These are phyloP conservation scores for Aphidius colemani DNA, from an alignment of 2,888 invertebrate species.

Conservation along the genomic window DNA sequence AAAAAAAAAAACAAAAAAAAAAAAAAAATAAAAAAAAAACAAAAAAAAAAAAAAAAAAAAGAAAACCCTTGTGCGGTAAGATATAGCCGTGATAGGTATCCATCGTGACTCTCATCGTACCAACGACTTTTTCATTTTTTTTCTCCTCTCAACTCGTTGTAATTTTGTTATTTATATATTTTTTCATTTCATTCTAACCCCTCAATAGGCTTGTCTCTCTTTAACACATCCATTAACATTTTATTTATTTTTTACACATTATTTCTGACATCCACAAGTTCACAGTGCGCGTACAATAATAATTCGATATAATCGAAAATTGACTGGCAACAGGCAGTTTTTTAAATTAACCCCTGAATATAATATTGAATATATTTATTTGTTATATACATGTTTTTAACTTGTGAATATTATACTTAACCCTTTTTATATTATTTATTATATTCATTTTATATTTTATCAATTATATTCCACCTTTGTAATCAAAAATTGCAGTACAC, in stretches of 20 bases:
- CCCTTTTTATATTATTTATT: conserved; percentile 1
- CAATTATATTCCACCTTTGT: neutral
- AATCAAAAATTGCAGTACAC: neutral
- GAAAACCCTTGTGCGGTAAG: conserved; percentile 40
- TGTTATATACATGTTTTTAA: too few species aligned
- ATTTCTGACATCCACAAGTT: too few species aligned
- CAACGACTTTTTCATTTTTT: conserved; percentile 37
- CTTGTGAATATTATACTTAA: neutral
- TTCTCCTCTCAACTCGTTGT: neutral
- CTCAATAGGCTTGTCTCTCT: too few species aligned
- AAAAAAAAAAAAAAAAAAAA: conserved; percentile 26
- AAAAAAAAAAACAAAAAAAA: too few species aligned
- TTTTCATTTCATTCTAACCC: too few species aligned
- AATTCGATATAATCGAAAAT: conserved; percentile 5
- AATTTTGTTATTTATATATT: neutral
- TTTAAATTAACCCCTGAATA: too few species aligned
- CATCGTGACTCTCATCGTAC: conserved; percentile 31
- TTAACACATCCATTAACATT: too few species aligned
- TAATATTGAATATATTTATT: too few species aligned
- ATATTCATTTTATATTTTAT: neutral
- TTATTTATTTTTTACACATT: too few species aligned
- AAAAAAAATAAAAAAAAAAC: too few species aligned
- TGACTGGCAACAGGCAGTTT: conserved; percentile 3
- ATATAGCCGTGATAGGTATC: conserved; percentile 39
- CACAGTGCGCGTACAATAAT: neutral